Base-by-base conservation (phyloP, 2,888 invertebrate species). In the Hydraecia micacea region DNA sequence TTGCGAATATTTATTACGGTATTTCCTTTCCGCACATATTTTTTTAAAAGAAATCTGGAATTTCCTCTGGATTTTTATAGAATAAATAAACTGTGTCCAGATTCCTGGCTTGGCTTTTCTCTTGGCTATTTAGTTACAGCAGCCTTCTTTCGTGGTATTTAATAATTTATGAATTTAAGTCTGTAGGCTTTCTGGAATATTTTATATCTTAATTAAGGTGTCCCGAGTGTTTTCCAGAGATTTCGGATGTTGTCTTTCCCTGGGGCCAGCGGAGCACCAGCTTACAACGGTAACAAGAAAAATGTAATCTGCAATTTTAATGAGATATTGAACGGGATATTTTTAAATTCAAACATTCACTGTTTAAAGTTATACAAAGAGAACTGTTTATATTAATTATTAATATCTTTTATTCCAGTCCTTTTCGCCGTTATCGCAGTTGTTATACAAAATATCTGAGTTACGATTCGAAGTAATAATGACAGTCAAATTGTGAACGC, bases 1-100 rank as follows among this genome's bases (percentile, higher is more conserved):
- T 65, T 46, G 1, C 39, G 39, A 78, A 18, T 76, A 79, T 77
- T 74, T 80, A 74, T 68, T 62, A 42, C 13, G 3, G 55, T 39
- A 74, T 79, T 71, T 69, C 32, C 25, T 36, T 65, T 62, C 13
- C 0, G 6, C 55, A 66, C 66, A 73, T 75, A 69, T 69, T 76
- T 80, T 79, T 77, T 55, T 25, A 28, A 66, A 18, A 72, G 15
- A 66, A 66, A 72, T 63, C 73, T 36, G 65, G 18, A 25, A 21
- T 32, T 25, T 67, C 9, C 25, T 21, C 0, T 13, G 32, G 32
- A 36, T 55, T 52, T 68, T 49, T 63, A 3, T 58, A 39, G 21
- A n/a, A 58, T 49, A 79, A 62, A 68, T 68, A 39, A 83, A 49
- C n/a, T 49, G 7, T 58, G 8, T 18, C 7, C 0, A 15, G 11